phyloP scores from a whole-genome alignment of 2,888 invertebrate genomes.

The Lithophane ornitopus region DNA sequence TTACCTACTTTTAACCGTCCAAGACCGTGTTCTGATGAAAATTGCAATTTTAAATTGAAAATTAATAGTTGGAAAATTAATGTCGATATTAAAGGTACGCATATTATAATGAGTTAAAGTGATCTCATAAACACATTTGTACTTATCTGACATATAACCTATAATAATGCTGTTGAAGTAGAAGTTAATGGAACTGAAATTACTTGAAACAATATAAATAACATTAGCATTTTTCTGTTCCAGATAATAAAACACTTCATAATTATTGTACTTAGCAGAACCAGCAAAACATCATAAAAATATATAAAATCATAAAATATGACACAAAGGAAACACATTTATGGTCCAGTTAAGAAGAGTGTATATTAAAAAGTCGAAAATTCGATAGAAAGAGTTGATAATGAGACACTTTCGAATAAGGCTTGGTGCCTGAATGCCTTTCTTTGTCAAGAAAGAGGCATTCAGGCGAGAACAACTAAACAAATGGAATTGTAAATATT shows the following conservation, averaged over 20 bases:
- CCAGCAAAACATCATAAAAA: not conserved
- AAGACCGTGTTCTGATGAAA: not conserved
- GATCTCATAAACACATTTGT: not conserved
- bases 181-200: slow-evolving; percentile 8
- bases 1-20: not conserved
- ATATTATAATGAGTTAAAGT: not conserved
- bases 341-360: no score
- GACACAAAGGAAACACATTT: not conserved
- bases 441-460: not conserved
- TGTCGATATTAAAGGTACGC: not conserved
- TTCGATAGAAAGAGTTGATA: not conserved
- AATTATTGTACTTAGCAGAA: not conserved
- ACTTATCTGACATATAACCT: slow-evolving; percentile 30
- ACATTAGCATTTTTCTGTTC: slow-evolving; percentile 17
- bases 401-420: not conserved
- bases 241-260: not conserved
- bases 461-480: not conserved
- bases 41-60: not conserved
- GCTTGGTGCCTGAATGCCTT: no score
- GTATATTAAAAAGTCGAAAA: not conserved
- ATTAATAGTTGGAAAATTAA: not conserved
- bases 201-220: slow-evolving; percentile 63
- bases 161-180: not conserved
- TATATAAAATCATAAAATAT: not conserved
- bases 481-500: not conserved